Base-by-base conservation (phyloP, 2,797 vertebrate species). In the Carapus acus region DNA sequence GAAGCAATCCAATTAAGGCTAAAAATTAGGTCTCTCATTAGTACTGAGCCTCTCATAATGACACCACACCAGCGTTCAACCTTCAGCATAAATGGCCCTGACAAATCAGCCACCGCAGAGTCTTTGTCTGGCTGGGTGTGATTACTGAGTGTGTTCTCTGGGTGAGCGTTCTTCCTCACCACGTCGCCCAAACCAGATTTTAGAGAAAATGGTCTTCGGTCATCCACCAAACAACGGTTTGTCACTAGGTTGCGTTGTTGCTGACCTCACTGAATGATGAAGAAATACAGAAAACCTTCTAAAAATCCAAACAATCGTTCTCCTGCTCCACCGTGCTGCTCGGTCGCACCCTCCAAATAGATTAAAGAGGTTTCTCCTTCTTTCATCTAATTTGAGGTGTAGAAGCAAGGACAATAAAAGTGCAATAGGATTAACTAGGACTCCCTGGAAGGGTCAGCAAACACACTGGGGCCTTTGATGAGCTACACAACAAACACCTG, bases 1-100 rank as follows among this genome's bases (percentile, higher is more conserved):
- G 83, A 87, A 84, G 84, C 83, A 86, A 87, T 86, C 85, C 85
- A 89, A 90, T 89, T 89, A 89, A 86, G 77, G 81, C 71, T 78
- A 76, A 78, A 88, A 86, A 87, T 80, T 78, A 73, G 70, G 78
- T 80, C 80, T 76, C 84, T 88, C 83, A 87, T 89, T 89, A 90
- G 80, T 79, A 79, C 78, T 76, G 80, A 87, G 86, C 84, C 81
- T 82, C 80, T 84, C 81, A 84, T 86, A 87, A 88, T 87, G 76
- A 79, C 77, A 80, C 71, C 75, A 72, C 75, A 72, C 77, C 72
- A 67, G 81, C 81, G 81, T 81, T 82, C 80, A 80, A 77, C 78
- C 75, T 81, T 85, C 85, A 88, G 87, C 88, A 87, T 81, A 82
- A 88, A 89, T 87, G 73, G 73, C 52, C 57, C 40, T 23, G 7